Percentiles rank a stretch among this genome's conserved stretches.
These are phyloP conservation scores for Pentalonia nigronervosa DNA, from an alignment of 1,140 invertebrate genomes.

Conservation along the genomic window DNA sequence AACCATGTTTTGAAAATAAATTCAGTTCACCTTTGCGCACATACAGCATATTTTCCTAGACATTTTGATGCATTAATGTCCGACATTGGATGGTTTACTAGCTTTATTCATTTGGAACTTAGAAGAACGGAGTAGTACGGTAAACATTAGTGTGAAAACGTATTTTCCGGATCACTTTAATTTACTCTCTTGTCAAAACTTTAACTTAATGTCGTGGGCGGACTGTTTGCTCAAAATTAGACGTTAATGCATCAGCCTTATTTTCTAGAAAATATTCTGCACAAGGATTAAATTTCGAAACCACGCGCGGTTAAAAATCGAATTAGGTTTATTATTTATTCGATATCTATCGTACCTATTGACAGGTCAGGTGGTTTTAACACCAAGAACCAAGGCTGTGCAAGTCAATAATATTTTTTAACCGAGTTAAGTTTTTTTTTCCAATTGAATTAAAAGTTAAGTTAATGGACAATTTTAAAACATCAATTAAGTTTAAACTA, in stretches of 20 bases:
- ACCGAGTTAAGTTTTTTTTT: too few species aligned
- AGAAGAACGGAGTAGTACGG: neutral
- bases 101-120: neutral
- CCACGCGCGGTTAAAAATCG: neutral
- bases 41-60: neutral
- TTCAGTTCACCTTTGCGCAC: neutral
- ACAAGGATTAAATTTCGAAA: neutral
- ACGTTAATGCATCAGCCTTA: neutral
- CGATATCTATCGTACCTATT: neutral
- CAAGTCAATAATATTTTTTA: too few species aligned
- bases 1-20: neutral
- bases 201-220: neutral
- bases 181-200: neutral
- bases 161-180: neutral
- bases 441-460: too few species aligned
- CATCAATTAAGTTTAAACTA: too few species aligned
- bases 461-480: too few species aligned
- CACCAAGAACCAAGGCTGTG: too few species aligned
- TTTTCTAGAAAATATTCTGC: neutral
- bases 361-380: neutral
- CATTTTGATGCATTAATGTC: conserved; percentile 10
- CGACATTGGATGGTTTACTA: conserved; percentile 4
- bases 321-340: neutral
- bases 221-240: conserved; percentile 9
- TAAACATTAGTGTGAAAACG: neutral